Conservation (phyloP, 1,140 invertebrate species). For the Magallana gigas region DNA sequence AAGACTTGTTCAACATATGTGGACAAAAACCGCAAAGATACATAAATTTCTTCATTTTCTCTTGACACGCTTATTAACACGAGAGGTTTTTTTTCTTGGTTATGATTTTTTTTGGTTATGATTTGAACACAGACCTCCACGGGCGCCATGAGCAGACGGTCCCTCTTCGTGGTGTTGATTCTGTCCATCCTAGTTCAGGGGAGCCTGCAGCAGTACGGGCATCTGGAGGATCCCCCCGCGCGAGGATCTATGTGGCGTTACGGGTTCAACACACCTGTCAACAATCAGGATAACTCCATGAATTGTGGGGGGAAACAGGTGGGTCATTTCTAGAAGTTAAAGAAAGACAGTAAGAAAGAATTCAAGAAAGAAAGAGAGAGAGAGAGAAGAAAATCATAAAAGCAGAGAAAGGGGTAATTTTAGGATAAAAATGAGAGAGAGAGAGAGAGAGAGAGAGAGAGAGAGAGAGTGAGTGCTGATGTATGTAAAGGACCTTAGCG, state of each 20-base stretch:
- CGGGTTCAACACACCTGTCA: slow-evolving; percentile 17
- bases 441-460: too few relatives aligned
- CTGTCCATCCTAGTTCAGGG: slow-evolving; percentile 15
- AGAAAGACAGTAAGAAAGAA: too few relatives aligned
- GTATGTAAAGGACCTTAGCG: too few relatives aligned
- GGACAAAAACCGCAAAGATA: neutral
- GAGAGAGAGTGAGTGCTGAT: too few relatives aligned
- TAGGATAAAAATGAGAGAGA: too few relatives aligned
- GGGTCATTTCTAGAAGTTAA: neutral
- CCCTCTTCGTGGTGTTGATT: neutral
- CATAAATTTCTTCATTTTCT: neutral
- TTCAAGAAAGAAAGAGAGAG: too few relatives aligned
- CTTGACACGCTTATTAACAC: neutral
- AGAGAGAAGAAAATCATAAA: too few relatives aligned
- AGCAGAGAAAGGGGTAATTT: too few relatives aligned
- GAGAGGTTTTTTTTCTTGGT: neutral
- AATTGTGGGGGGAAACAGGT: slow-evolving; percentile 40
- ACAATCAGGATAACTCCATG: slow-evolving; percentile 3
- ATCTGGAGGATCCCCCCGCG: slow-evolving; percentile 21
- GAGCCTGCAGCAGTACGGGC: slow-evolving; percentile 16
- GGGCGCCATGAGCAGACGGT: slow-evolving; percentile 14
- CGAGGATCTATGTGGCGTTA: slow-evolving; percentile 29
- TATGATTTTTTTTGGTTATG: too few relatives aligned
- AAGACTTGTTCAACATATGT: neutral
- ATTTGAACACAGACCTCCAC: neutral